Conservation (phyloP, 2,113 vertebrate species). For the Dicerorhinus sumatrensis region DNA sequence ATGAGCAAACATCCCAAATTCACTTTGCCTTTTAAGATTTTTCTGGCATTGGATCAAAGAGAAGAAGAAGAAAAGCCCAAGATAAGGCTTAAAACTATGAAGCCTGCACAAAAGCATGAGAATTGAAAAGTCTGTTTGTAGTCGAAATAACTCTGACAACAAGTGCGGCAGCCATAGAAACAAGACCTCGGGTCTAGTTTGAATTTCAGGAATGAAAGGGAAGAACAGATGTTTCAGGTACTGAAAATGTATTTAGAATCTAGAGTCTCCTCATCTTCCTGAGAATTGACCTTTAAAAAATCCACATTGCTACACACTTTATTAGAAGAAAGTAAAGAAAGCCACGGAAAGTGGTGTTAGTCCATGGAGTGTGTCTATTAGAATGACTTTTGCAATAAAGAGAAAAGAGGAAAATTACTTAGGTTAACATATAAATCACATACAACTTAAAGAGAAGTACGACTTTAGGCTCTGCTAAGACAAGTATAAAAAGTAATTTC, state of each 20-base stretch:
- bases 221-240: constrained; percentile 72
- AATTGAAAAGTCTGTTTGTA: constrained; percentile 83
- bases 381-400: background rate
- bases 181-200: constrained; percentile 50
- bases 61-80: constrained; percentile 82
- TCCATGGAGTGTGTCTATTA: background rate
- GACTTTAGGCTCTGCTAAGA: background rate
- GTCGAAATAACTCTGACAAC: constrained; percentile 81
- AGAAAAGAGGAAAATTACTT: constrained; percentile 49
- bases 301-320: background rate
- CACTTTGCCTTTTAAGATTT: constrained; percentile 75
- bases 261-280: constrained; percentile 26
- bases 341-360: background rate
- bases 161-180: constrained; percentile 82
- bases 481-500: background rate
- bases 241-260: constrained; percentile 53
- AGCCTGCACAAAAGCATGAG: constrained; percentile 76
- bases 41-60: constrained; percentile 86
- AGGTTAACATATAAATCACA: constrained; percentile 35
- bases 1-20: constrained; percentile 79
- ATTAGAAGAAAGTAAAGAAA: constrained; percentile 59
- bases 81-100: constrained; percentile 83
- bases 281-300: constrained; percentile 36
- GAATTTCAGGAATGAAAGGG: constrained; percentile 71
- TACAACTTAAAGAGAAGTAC: constrained; percentile 16